These are phyloP conservation scores for Virgularia gustaviana DNA, from an alignment of 92 coral and sea anemone species.

Conservation along the genomic window DNA sequence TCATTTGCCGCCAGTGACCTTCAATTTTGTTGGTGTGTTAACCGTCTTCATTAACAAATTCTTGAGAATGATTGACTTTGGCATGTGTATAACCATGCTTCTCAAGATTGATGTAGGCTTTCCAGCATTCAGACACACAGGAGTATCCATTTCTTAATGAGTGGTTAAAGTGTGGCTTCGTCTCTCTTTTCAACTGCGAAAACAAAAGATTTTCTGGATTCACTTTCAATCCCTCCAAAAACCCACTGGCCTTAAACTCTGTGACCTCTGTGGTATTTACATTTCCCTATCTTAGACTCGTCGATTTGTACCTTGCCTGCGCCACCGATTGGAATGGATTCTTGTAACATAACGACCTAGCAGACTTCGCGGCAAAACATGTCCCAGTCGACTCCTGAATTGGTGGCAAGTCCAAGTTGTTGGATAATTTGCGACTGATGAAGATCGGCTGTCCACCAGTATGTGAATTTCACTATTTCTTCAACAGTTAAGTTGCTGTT, in stretches of 20 bases:
- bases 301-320: conserved; percentile 44
- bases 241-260: conserved; percentile 25
- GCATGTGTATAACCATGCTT: no score
- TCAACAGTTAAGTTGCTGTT: conserved; percentile 33
- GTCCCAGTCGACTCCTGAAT: conserved; percentile 50
- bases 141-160: not conserved
- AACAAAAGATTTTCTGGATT: not conserved
- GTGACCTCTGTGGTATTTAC: no score
- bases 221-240: not conserved
- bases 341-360: conserved; percentile 16
- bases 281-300: conserved; percentile 40
- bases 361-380: conserved; percentile 52
- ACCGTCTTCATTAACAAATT: no score
- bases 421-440: conserved; percentile 43
- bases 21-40: no score
- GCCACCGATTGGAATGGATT: conserved; percentile 26
- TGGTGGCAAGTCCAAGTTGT: conserved; percentile 29
- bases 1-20: no score
- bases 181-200: not conserved
- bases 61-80: conserved; percentile 52
- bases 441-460: conserved; percentile 42
- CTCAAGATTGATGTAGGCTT: no score
- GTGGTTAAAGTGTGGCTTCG: not conserved
- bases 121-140: no score
- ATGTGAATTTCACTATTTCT: conserved; percentile 37